Evolutionary conservation across 2,797 vertebrate genomes (phyloP), one percentile per base, ranked within the genome.

Genomic region (Rachycentron canadum): DNA sequence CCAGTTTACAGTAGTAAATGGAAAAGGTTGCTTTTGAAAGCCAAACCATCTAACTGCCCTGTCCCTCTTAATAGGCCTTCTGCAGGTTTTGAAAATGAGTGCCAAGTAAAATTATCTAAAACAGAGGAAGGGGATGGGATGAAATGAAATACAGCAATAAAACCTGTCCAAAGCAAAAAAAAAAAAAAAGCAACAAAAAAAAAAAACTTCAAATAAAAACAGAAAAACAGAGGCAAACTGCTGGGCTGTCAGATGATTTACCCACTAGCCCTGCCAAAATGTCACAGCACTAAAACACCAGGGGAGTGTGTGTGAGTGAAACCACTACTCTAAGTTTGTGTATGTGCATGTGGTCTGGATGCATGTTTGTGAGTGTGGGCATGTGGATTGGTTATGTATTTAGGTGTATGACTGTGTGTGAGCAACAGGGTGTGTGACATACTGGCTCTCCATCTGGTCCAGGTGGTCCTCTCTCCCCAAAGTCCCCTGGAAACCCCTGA

Each of bases 401-500:
- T 76, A 74, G 45, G 69, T 83, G 72, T 47, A 57, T 68, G 81
- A 55, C 32, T 62, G 58, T 67, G 40, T 68, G 55, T 57, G 45
- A 14, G 55, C 64, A 47, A 26, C 38, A 49, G 50, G 55, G 76
- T 64, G 38, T 79, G 73, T 53, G 66, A 98, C 98, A 96, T 96
- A 99, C 98, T 40, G 98, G 98, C 87, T 98, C 98, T 85, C 98
- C 98, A 74, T 99, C 98, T 28, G 96, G 93, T 89, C 98, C 98
- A 12, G 98, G 98, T 84, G 96, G 97, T 88, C 98, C 98, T 93
- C 97, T 95, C 75, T 99, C 97, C 52, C 98, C 98, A 91, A 97
- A 97, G 91, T 99, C 96, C 85, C 98, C 98, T 68, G 97, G 97
- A 95, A 99, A 99, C 23, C 98, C 98, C 98, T 99, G 80, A 80